Conservation (phyloP, 2,113 vertebrate genomes). For the Typhlomys cinereus region DNA sequence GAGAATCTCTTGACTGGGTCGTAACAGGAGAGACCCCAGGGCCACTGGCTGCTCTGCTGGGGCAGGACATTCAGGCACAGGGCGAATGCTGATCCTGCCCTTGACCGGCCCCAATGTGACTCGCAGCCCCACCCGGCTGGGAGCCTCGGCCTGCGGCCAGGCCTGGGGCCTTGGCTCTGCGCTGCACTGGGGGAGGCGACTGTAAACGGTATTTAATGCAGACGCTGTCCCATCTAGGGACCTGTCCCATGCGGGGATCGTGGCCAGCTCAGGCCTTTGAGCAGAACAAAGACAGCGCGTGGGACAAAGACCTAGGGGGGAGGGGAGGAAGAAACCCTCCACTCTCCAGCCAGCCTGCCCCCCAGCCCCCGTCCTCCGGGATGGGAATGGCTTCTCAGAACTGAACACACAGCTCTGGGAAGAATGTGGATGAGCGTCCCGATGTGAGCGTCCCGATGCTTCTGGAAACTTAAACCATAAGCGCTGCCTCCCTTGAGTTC, state of each 20-base stretch:
- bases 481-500: neutral
- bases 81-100: too few relatives aligned
- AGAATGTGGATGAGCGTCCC: neutral
- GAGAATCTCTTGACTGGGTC: neutral
- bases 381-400: neutral
- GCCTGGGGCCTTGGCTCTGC: neutral
- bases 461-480: neutral
- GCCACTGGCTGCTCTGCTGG: neutral
- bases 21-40: neutral
- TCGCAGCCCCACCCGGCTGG: neutral
- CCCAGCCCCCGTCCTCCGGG: neutral
- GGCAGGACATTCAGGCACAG: neutral
- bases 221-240: neutral
- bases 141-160: neutral
- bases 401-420: neutral
- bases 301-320: neutral
- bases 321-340: accelerated
- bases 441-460: neutral
- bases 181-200: neutral
- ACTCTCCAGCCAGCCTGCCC: accelerated
- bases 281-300: neutral
- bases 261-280: neutral
- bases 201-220: neutral
- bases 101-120: neutral
- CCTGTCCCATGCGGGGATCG: too few relatives aligned